Base-by-base conservation (phyloP, 2,888 invertebrate species). In the Sinohyriopsis cumingii region DNA sequence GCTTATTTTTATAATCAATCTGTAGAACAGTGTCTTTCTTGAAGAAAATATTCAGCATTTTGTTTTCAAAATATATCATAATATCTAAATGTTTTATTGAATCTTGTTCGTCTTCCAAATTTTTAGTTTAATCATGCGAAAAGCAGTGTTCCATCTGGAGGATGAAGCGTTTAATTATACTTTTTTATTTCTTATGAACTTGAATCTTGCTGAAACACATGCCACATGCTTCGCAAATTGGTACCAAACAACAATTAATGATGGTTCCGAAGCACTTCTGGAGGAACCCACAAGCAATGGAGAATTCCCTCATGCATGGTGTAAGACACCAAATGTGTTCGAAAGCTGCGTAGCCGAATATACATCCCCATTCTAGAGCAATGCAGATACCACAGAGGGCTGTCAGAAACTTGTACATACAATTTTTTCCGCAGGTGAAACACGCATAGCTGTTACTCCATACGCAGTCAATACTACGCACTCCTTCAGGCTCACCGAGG, bases 301-400 rank as follows among this genome's bases (percentile, higher is more conserved):
- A 93, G 89, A 93, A 92, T 74, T 89, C 92, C 67, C 94, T 91
- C 67, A 94, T 89, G 72, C 93, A 93, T 0, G 95, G 94, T 0
- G 92, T 93, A 24, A 93, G 90, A 85, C 94, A 94, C 95, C 95
- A 95, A 83, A 95, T 94, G 91, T 94, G 94, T n/a, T 75, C 53
- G 73, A 85, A 84, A 7, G 94, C 93, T 22, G 94, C 90, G 80
- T 93, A 54, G 63, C 82, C 86, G 72, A 83, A 86, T 67, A 74
- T 75, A 61, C 83, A 84, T 25, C 86, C 86, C 63, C 94, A 91
- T 77, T 92, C 90, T 71, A 94, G 90, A 0, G 94, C 94, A 66
- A 93, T 91, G 33, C 94, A 91, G 9, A 94, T 93, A 0, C 94
- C 94, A 9, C 93, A 91, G 28, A 94, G 82, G 64, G 94, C 92